Evolutionary conservation across 2,888 invertebrate species (phyloP).

Genomic region (Noctua janthina): DNA sequence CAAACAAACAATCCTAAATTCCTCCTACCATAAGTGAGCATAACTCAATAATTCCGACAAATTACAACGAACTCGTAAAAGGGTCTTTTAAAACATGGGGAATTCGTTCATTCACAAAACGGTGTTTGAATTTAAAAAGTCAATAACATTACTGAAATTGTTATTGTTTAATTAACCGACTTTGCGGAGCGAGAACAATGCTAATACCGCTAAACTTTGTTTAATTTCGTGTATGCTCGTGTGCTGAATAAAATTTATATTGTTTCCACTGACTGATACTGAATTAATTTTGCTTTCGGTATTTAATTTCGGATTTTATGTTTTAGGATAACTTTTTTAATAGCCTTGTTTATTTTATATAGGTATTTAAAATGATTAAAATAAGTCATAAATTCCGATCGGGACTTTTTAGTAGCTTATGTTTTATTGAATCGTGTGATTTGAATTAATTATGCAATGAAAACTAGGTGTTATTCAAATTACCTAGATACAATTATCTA

Average conservation of each 20-base stretch:
- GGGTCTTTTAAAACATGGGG: conserved; percentile 38
- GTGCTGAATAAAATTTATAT: conserved; percentile 65
- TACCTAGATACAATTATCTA: neutral
- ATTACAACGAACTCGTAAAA: conserved; percentile 50
- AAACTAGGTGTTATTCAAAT: neutral
- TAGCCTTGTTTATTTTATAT: conserved; percentile 23
- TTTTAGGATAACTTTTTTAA: conserved; percentile 38
- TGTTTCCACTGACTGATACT: conserved; percentile 58
- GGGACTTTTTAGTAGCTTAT: neutral
- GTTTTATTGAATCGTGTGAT: conserved; percentile 9
- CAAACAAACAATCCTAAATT: conserved; percentile 33
- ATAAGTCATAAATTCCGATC: conserved; percentile 24
- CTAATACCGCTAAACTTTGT: conserved; percentile 65
- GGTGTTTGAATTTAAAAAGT: conserved; percentile 66
- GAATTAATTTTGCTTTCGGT: conserved; percentile 61
- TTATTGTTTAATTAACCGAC: conserved; percentile 71
- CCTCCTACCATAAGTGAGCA: conserved; percentile 23
- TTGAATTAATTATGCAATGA: conserved; percentile 6
- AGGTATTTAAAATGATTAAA: conserved; percentile 10
- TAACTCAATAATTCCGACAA: conserved; percentile 50
- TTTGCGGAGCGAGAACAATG: conserved; percentile 58
- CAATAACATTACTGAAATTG: conserved; percentile 67
- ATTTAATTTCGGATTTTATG: conserved; percentile 43
- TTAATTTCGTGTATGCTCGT: conserved; percentile 60
- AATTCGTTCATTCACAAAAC: conserved; percentile 54